Base-by-base conservation (phyloP, 1,140 invertebrate genomes). In the Acromyrmex heyeri region DNA sequence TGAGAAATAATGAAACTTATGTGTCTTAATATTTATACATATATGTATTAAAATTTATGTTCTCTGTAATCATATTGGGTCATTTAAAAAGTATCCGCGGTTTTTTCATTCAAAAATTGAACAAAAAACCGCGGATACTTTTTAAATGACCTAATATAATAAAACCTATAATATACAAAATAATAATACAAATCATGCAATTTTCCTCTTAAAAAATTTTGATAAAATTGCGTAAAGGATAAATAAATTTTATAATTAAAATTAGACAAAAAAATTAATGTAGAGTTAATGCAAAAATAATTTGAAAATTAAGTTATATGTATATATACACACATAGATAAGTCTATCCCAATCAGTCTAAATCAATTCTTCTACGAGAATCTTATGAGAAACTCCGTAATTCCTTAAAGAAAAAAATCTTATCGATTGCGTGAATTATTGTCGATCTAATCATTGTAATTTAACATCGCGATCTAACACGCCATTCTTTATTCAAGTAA, bases 371-470 rank as follows among this genome's bases (percentile, higher is more conserved):
- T 38, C 18, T 21, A 38, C 2, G 10, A 10, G 14, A 38, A 38
- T 67, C 21, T 81, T 27, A 34, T 21, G 21, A 44, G 38, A 34
- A 78, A 65, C 6, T 0, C 1, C 18, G n/a, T n/a, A 69, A 69
- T 38, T 24, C 10, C 16, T 12, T 44, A 53, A 65, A 53, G 27
- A 38, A 55, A 30, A 57, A 55, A 69, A 69, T 65, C 24, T 18
- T 44, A 38, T 3, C 14, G 18, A 78, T 67, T 3, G 21, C 16
- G 16, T 34, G 21, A 44, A 59, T 81, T 8, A 65, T 34, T 38
- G 44, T 67, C 30, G n/a, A 55, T 48, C 53, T 79, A 79, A 79
- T 79, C n/a, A 55, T 44, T 44, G 34, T 27, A 53, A 70, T 70
- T 55, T 30, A 70, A 2, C 16, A 34, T n/a, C 21, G 24, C 53